phyloP scores from a whole-genome alignment of 2,888 invertebrate species.

The Agrypnus murinus region DNA sequence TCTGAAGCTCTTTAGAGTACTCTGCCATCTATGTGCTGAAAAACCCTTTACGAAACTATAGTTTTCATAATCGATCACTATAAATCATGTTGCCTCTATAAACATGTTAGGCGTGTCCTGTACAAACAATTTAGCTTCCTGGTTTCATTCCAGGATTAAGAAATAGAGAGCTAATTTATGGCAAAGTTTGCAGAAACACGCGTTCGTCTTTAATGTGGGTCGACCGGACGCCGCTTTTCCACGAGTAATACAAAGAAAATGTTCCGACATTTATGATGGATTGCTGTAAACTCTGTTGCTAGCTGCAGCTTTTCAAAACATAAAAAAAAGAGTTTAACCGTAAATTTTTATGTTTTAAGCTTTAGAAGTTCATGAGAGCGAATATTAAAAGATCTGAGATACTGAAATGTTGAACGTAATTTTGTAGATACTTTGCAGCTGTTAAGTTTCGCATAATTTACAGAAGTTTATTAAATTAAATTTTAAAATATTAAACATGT shows the following conservation, averaged over 20 bases:
- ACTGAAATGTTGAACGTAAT: neutral
- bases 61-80: neutral
- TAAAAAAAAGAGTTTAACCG: neutral
- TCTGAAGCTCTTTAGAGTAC: too few relatives aligned
- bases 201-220: slow-evolving; percentile 17
- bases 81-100: neutral
- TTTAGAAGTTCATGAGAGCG: neutral
- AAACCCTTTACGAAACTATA: too few relatives aligned
- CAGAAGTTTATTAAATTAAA: too few relatives aligned
- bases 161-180: slow-evolving; percentile 23
- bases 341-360: slow-evolving; percentile 2
- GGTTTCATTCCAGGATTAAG: neutral
- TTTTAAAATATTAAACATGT: too few relatives aligned
- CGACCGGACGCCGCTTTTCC: slow-evolving; percentile 15
- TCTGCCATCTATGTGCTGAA: too few relatives aligned
- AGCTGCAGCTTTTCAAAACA: neutral
- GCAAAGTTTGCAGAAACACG: slow-evolving; percentile 6
- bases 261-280: slow-evolving; percentile 14
- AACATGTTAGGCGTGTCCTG: slow-evolving; percentile 6
- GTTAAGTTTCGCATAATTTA: too few relatives aligned
- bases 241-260: slow-evolving; percentile 4
- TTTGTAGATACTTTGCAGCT: too few relatives aligned
- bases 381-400: neutral
- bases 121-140: slow-evolving; percentile 14
- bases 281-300: slow-evolving; percentile 3